Evolutionary conservation across 2,113 vertebrate species (phyloP).

Genomic region (Esox niger): DNA sequence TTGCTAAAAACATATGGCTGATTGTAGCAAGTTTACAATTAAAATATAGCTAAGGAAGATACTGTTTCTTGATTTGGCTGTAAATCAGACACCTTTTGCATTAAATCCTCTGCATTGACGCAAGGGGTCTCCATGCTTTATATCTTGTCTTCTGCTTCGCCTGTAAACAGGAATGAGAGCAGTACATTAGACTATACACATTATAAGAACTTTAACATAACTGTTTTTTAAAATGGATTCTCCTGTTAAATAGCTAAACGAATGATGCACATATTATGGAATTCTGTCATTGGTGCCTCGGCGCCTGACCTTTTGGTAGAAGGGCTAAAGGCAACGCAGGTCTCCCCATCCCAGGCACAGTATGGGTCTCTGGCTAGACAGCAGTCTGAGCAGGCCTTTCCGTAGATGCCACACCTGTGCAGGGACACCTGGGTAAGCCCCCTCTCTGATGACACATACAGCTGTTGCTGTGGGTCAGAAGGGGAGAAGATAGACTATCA

Average conservation of each 20-base stretch:
- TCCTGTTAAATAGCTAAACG: too few species aligned
- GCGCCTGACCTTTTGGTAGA: constrained; percentile 55
- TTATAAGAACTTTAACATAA: too few species aligned
- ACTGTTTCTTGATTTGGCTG: too few species aligned
- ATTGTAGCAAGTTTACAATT: too few species aligned
- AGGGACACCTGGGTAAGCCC: constrained; percentile 70
- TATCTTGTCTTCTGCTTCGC: constrained; percentile 83
- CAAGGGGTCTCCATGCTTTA: constrained; percentile 84
- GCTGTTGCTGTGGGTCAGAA: constrained; percentile 64
- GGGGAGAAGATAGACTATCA: not conserved
- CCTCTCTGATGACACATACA: constrained; percentile 69
- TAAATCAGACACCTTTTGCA: constrained; percentile 74
- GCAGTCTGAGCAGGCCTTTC: constrained; percentile 71
- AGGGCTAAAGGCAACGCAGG: constrained; percentile 63
- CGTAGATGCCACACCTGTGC: constrained; percentile 66
- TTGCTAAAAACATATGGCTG: too few species aligned
- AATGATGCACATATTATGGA: not conserved
- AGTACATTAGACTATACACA: not conserved
- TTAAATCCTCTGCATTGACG: constrained; percentile 87
- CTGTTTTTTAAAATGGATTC: too few species aligned
- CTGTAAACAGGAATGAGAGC: constrained; percentile 51
- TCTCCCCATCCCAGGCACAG: constrained; percentile 71
- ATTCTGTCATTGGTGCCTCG: not conserved
- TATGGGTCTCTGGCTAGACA: constrained; percentile 73
- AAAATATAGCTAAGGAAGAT: too few species aligned